Evolutionary conservation across 1,140 invertebrate genomes (phyloP).

Genomic region (Gonioctena quinquepunctata): DNA sequence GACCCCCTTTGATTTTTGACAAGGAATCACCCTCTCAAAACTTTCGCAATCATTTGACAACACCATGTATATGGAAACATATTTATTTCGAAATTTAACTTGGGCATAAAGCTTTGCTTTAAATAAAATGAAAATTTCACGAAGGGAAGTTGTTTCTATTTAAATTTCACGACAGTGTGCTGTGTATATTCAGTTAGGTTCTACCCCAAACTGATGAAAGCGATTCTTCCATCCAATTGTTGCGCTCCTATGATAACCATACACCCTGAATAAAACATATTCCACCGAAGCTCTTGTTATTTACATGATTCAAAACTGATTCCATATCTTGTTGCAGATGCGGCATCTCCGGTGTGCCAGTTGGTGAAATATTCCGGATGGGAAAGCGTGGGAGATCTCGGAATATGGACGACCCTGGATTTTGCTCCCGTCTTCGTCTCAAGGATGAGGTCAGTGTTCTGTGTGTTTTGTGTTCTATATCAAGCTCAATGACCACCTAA

Average conservation of each 20-base stretch:
- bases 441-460: constrained; percentile 51
- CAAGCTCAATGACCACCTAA: not conserved
- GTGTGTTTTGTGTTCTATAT: not conserved
- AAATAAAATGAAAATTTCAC: too few relatives aligned
- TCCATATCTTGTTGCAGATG: constrained; percentile 52
- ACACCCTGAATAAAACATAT: not conserved
- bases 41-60: too few relatives aligned
- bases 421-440: constrained; percentile 55
- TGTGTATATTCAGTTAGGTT: too few relatives aligned
- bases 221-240: not conserved
- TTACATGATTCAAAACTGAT: too few relatives aligned
- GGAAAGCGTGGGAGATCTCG: constrained; percentile 53
- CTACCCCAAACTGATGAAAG: too few relatives aligned
- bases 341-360: constrained; percentile 54
- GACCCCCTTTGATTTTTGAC: too few relatives aligned
- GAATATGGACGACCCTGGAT: constrained; percentile 54
- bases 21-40: too few relatives aligned
- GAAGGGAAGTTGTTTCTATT: too few relatives aligned
- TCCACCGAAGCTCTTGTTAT: not conserved
- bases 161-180: too few relatives aligned
- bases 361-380: constrained; percentile 55
- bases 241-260: not conserved
- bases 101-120: too few relatives aligned
- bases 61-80: too few relatives aligned
- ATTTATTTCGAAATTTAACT: too few relatives aligned